A percentile compares a stretch with the other conserved stretches of the same genome.
Evolutionary conservation across 2,113 vertebrate genomes (phyloP).

Genomic region (Alces alces): DNA sequence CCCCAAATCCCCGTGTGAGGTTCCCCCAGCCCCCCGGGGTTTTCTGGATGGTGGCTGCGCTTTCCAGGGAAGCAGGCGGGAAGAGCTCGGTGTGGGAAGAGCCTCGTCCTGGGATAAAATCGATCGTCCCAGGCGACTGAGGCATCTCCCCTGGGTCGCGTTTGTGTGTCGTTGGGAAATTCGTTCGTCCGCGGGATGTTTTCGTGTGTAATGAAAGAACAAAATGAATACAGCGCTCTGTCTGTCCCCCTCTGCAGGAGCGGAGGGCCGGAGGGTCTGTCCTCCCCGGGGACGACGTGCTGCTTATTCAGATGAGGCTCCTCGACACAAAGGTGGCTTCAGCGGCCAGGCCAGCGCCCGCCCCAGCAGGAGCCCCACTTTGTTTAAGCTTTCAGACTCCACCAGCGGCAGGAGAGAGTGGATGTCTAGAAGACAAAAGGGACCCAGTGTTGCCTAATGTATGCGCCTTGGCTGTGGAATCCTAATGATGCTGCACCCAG

Average conservation of each 20-base stretch:
- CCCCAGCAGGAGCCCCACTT: conserved; percentile 77
- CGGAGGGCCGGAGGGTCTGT: conserved; percentile 71
- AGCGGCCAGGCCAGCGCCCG: conserved; percentile 71
- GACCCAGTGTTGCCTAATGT: conserved; percentile 82
- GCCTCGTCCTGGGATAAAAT: background rate
- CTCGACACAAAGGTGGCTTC: conserved; percentile 79
- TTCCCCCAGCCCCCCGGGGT: background rate
- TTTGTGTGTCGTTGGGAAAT: background rate
- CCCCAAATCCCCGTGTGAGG: background rate
- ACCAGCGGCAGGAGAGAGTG: conserved; percentile 72
- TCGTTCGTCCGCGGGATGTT: conserved; percentile 34
- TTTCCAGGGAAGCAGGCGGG: fast-evolving
- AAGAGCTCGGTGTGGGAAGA: background rate
- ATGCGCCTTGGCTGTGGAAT: conserved; percentile 79
- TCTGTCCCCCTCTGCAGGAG: conserved; percentile 34
- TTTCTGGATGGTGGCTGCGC: background rate
- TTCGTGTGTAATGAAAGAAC: conserved; percentile 40
- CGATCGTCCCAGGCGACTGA: background rate
- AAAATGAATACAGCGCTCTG: conserved; percentile 36
- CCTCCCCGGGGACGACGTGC: conserved; percentile 75
- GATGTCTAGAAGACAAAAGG: conserved; percentile 77
- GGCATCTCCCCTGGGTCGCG: background rate
- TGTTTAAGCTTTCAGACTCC: conserved; percentile 78
- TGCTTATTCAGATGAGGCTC: conserved; percentile 81
- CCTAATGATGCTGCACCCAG: conserved; percentile 74